These are phyloP conservation scores for Melanostoma mellinum DNA, from an alignment of 2,888 invertebrate species.

Conservation along the genomic window DNA sequence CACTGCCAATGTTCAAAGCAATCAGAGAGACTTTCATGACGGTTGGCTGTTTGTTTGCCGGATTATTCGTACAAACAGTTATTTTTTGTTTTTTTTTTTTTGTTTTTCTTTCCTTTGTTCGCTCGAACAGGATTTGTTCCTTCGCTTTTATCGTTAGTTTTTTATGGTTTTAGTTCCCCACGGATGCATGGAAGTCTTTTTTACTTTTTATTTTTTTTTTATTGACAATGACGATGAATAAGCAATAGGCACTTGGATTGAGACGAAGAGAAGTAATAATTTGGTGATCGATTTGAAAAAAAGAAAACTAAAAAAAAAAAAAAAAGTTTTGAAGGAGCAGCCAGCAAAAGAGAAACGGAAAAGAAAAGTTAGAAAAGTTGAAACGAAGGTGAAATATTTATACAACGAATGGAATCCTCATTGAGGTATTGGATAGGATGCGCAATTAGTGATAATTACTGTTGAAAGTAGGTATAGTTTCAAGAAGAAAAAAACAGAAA, in stretches of 20 bases:
- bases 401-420: slow-evolving; percentile 35
- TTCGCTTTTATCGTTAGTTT: slow-evolving; percentile 3
- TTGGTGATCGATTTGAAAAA: slow-evolving; percentile 36
- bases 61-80: slow-evolving; percentile 29
- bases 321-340: slow-evolving; percentile 19
- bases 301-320: background rate
- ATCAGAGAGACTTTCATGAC: slow-evolving; percentile 27
- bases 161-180: slow-evolving; percentile 18
- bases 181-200: background rate
- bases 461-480: slow-evolving; percentile 21
- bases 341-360: background rate
- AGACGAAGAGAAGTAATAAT: slow-evolving; percentile 26
- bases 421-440: slow-evolving; percentile 29
- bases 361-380: slow-evolving; percentile 33
- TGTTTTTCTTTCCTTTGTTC: background rate
- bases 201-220: too few species aligned
- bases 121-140: slow-evolving; percentile 27
- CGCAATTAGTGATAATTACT: slow-evolving; percentile 46
- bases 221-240: slow-evolving; percentile 2
- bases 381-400: slow-evolving; percentile 31
- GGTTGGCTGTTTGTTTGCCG: slow-evolving; percentile 20
- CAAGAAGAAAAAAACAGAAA: slow-evolving; percentile 2
- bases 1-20: slow-evolving; percentile 68
- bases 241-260: background rate
- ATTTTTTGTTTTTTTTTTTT: slow-evolving; percentile 1